A percentile compares a stretch with the other conserved stretches of the same genome.
phyloP scores from a whole-genome alignment of 2,888 invertebrate genomes.

The Mechanitis mazaeus region DNA sequence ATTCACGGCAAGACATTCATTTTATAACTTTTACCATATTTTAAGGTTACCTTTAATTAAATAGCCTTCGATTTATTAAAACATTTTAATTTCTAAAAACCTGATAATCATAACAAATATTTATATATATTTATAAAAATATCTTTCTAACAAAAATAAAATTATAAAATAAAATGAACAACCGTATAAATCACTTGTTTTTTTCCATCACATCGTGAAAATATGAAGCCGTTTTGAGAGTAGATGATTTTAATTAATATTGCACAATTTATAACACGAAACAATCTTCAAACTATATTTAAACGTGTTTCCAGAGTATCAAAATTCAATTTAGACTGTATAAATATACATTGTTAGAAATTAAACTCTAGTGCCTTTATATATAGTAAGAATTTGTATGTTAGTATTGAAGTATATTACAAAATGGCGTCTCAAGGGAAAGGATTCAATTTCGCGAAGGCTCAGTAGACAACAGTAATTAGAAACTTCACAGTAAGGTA shows the following conservation, averaged over 20 bases:
- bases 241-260: constrained; percentile 10
- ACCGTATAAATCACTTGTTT: background rate
- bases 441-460: constrained; percentile 21
- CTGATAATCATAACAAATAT: no score
- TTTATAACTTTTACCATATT: background rate
- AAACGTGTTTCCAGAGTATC: no score
- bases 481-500: constrained; percentile 4
- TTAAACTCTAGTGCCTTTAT: background rate
- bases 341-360: no score
- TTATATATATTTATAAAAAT: no score
- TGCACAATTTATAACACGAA: constrained; percentile 8
- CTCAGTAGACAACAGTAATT: constrained; percentile 18
- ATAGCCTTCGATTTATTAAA: no score
- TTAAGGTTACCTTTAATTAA: background rate
- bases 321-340: no score
- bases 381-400: background rate
- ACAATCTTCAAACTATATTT: background rate
- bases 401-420: constrained; percentile 9
- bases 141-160: background rate
- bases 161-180: background rate
- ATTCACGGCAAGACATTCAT: background rate
- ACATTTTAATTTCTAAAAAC: no score
- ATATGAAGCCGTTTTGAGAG: no score
- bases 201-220: background rate
- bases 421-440: constrained; percentile 17